A percentile compares a stretch with the other conserved stretches of the same genome.
These are phyloP conservation scores for Epistrophella euchroma DNA, from an alignment of 2,888 invertebrate species.

Conservation along the genomic window DNA sequence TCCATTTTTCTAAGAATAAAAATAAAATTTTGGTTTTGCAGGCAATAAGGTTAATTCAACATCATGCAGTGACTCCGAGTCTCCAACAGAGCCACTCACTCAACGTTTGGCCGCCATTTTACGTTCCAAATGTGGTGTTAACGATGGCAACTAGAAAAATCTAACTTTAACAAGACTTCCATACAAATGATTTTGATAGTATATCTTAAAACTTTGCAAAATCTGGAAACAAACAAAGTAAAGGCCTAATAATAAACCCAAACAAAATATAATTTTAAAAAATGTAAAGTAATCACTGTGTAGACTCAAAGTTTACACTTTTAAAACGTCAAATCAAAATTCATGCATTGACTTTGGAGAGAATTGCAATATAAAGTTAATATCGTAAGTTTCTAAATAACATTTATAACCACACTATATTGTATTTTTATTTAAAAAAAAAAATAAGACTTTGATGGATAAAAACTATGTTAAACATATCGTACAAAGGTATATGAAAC, in stretches of 20 bases:
- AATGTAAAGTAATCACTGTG: constrained; percentile 1
- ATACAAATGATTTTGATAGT: constrained; percentile 1
- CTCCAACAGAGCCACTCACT: constrained; percentile 83
- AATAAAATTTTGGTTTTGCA: constrained; percentile 55
- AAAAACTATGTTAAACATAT: constrained; percentile 82
- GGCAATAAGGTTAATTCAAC: constrained; percentile 82
- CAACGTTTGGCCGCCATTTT: constrained; percentile 83
- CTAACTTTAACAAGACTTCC: constrained; percentile 19
- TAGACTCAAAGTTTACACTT: constrained; percentile 20
- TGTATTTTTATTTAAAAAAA: constrained; percentile 50
- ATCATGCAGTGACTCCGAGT: constrained; percentile 84
- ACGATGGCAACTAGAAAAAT: constrained; percentile 47
- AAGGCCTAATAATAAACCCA: constrained; percentile 51
- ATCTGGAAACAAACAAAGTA: constrained; percentile 50
- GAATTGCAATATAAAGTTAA: constrained; percentile 44
- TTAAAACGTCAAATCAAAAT: constrained; percentile 38
- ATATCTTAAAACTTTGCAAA: constrained; percentile 24
- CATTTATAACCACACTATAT: constrained; percentile 56
- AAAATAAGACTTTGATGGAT: constrained; percentile 72
- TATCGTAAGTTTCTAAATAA: constrained; percentile 54
- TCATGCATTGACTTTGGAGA: constrained; percentile 35
- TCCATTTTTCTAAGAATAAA: not conserved
- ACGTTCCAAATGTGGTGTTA: constrained; percentile 82
- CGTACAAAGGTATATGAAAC: constrained; percentile 80
- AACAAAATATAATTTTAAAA: constrained; percentile 9